Conservation (phyloP, 2,888 invertebrate genomes). For the Sarcophaga variegata region DNA sequence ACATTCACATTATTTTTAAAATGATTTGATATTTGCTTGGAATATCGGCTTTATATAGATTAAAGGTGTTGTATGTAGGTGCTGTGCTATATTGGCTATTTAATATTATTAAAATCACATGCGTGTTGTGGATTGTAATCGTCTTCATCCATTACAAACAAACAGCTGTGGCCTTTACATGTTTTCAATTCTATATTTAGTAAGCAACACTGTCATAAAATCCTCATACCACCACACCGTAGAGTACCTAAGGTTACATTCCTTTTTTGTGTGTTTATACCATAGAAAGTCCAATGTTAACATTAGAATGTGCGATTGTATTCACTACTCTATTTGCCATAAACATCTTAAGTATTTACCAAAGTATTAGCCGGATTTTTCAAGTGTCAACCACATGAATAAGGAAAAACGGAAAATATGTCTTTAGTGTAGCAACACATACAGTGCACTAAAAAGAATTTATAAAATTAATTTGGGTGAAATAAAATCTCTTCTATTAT, state of each 20-base stretch:
- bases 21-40: too few relatives aligned
- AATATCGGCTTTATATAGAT: too few relatives aligned
- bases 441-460: too few relatives aligned
- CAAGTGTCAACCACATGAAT: slow-evolving; percentile 56
- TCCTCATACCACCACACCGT: not conserved
- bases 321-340: not conserved
- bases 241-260: not conserved
- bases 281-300: not conserved
- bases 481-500: too few relatives aligned
- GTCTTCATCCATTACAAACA: not conserved
- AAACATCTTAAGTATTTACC: slow-evolving; percentile 40
- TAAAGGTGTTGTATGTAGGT: too few relatives aligned
- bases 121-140: not conserved
- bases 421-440: not conserved
- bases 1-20: too few relatives aligned
- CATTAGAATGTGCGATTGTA: not conserved
- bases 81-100: too few relatives aligned
- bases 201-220: not conserved
- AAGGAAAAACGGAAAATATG: not conserved
- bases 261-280: not conserved
- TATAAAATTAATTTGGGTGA: too few relatives aligned
- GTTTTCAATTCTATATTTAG: not conserved
- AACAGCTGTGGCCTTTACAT: not conserved
- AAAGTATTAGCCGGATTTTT: slow-evolving; percentile 47
- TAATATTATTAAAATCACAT: not conserved